phyloP scores from a whole-genome alignment of 2,113 vertebrate genomes.

The Podiceps cristatus region DNA sequence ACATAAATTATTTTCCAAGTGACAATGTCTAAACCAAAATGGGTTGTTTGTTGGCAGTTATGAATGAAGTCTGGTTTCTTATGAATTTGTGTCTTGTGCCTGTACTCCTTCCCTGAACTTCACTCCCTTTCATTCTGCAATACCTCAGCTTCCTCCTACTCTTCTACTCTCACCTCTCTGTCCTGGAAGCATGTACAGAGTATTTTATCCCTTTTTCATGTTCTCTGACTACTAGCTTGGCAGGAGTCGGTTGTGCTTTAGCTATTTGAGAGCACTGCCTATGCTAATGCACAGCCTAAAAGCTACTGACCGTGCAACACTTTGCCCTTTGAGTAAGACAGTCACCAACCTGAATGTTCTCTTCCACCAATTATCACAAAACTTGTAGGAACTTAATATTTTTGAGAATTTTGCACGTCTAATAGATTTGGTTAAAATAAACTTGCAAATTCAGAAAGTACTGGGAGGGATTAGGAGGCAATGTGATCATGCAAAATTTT shows the following conservation, averaged over 20 bases:
- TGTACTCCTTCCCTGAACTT: background rate
- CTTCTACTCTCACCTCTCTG: background rate
- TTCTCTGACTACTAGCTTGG: background rate
- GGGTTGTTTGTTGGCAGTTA: background rate
- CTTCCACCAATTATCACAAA: background rate
- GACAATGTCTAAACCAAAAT: background rate
- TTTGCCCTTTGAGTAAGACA: background rate
- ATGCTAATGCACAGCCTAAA: background rate
- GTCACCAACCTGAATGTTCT: background rate
- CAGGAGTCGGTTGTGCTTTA: background rate
- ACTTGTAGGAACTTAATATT: background rate
- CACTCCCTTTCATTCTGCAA: background rate
- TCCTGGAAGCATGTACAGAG: background rate
- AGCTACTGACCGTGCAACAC: background rate
- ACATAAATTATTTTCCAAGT: background rate
- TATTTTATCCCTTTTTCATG: background rate
- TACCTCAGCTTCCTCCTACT: background rate
- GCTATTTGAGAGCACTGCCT: background rate
- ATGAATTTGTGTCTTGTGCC: background rate
- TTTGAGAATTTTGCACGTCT: background rate
- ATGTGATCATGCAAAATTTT: background rate
- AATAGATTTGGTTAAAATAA: background rate
- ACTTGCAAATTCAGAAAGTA: background rate
- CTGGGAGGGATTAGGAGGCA: background rate
- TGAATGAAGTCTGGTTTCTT: background rate